Base-by-base conservation (phyloP, 2,113 vertebrate species). In the Caranx ignobilis region DNA sequence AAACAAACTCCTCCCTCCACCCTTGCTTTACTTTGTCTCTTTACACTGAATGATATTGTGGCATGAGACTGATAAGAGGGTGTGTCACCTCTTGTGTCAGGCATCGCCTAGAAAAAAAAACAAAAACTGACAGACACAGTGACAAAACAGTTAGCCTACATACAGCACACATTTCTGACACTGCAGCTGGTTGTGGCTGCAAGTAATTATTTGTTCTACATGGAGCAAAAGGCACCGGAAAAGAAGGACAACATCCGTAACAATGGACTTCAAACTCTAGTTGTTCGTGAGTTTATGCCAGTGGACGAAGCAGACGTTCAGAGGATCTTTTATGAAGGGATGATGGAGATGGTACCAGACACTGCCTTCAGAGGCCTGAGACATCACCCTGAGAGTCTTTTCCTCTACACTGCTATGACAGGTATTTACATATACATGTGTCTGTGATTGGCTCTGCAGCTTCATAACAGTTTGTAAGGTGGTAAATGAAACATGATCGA, bases 331-430 rank as follows among this genome's bases (percentile, higher is more conserved):
- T 52, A 6, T 59, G 87, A 91, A n/a, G 91, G 88, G 3, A 2
- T 89, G 35, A 79, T 83, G 79, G 91, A 93, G 72, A 89, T 90
- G 90, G 13, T 93, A 12, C 55, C 19, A 4, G 91, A 91, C 71
- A 87, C 87, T 0, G 88, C 90, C 21, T 85, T 91, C 60, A 81
- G 84, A 76, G 89, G 78, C 9, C 50, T 89, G 48, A 89, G 31
- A n/a, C 68, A 84, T 71, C 84, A 91, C 3, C 63, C 86, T 3
- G 88, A 90, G 43, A 90, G 87, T 60, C 39, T 91, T 10, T 67
- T 90, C 41, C 71, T 93, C 35, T 89, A 88, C 43, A 5, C 77
- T 0, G 57, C 60, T 6, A 11, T 86, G 21, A 83, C 87, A 62
- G 70, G 86, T 88, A 68, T 1, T 5, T 11, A 50, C 6, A 56